Evolutionary conservation across 2,797 vertebrate genomes (phyloP).

Genomic region (Hapalemur alaotrensis): DNA sequence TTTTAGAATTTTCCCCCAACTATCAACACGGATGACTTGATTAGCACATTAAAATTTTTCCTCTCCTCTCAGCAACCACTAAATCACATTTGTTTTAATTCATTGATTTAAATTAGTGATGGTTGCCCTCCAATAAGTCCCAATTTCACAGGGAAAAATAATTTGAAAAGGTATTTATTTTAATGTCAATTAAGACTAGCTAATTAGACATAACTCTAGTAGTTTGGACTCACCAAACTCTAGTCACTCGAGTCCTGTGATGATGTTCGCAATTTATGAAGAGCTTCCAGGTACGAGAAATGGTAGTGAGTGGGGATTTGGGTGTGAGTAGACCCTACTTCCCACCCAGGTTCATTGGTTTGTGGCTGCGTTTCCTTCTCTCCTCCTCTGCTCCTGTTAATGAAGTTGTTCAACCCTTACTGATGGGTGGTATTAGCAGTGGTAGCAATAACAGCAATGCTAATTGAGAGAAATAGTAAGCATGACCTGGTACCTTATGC

Average conservation of each 20-base stretch:
- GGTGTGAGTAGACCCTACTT: background rate
- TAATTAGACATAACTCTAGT: slow-evolving; percentile 36
- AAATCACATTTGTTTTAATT: slow-evolving; percentile 71
- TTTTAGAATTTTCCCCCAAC: background rate
- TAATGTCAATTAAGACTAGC: slow-evolving; percentile 53
- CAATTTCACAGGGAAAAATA: slow-evolving; percentile 46
- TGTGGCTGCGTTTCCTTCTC: background rate
- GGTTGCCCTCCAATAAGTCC: slow-evolving; percentile 52
- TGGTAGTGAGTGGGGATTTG: background rate
- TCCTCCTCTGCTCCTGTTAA: background rate
- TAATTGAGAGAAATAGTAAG: accelerated
- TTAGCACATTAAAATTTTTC: slow-evolving; percentile 35
- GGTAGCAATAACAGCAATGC: background rate
- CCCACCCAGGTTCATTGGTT: accelerated
- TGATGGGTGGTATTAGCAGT: accelerated
- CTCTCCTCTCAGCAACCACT: slow-evolving; percentile 48
- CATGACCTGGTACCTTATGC: accelerated
- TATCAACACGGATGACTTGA: slow-evolving; percentile 37
- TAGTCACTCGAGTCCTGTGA: background rate
- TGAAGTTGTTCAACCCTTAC: accelerated
- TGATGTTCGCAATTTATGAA: background rate
- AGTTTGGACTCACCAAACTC: background rate
- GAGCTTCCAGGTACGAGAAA: too few species aligned
- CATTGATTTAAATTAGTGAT: slow-evolving; percentile 68
- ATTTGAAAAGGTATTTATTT: slow-evolving; percentile 62